Evolutionary conservation across 2,797 vertebrate species (phyloP), one percentile per base, ranked within the genome.

Genomic region (Sebastes vulpes): DNA sequence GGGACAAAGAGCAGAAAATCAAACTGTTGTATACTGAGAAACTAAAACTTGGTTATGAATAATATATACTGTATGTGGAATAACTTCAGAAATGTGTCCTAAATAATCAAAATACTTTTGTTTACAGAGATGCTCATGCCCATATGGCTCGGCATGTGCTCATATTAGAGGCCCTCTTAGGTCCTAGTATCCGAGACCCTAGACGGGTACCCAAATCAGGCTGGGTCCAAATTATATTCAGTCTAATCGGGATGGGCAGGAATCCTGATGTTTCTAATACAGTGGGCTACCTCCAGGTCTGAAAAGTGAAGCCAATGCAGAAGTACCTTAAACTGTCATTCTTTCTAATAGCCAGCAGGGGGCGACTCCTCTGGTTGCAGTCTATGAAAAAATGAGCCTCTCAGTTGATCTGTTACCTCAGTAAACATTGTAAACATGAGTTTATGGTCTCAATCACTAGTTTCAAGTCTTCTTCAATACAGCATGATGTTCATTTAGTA

Each of bases 1-100:
- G 46, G 64, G 78, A 77, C 25, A 9, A 29, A 66, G 61, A 66
- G 50, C 52, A 81, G 73, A 52, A 67, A 58, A 70, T 74, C 60
- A 76, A 18, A 67, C 35, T 64, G 65, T 7, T 60, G 68, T 46
- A 48, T 2, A 25, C 9, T 2, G 46, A 68, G 21, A 61, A 7
- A 70, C 68, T 48, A n/a, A 56, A 74, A 61, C 54, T 46, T 52
- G 12, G 18, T 21, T 50, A 8, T 70, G 26, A 61, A 63, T 48
- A 42, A 59, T 53, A 12, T 10, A 73, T 46, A 42, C 38, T 42
- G 38, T 42, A 53, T 5, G 2, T 50, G 3, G n/a, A 46, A 56
- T 61, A 20, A 57, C 21, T 71, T 77, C 10, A 58, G 31, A 72
- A 50, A 38, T 12, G n/a, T 23, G 12, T 14, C 11, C 20, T 29